Percentiles rank a stretch among this genome's conserved stretches.
phyloP scores from a whole-genome alignment of 2,888 invertebrate species.

The Eupithecia insigniata region DNA sequence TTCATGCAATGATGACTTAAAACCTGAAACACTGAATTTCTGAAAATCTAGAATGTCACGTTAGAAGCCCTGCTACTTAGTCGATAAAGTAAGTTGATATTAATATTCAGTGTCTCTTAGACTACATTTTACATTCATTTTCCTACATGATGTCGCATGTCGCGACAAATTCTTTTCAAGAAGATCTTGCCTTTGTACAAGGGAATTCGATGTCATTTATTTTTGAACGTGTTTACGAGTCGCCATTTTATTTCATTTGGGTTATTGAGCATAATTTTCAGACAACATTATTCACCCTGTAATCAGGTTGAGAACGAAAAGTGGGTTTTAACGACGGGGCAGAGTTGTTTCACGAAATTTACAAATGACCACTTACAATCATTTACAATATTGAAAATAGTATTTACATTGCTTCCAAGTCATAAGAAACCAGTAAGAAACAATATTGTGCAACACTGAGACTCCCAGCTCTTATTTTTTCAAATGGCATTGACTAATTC shows the following conservation, averaged over 20 bases:
- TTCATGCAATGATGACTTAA: neutral
- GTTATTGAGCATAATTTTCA: constrained; percentile 28
- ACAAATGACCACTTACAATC: neutral
- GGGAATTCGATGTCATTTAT: constrained; percentile 29
- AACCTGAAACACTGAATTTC: too few species aligned
- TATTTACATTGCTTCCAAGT: neutral
- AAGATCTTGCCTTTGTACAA: constrained; percentile 21
- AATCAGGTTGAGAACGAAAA: constrained; percentile 29
- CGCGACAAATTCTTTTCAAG: neutral
- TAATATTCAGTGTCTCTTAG: neutral
- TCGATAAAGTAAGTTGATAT: neutral
- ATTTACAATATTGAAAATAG: neutral
- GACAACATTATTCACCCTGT: constrained; percentile 26
- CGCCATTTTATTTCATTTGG: constrained; percentile 33
- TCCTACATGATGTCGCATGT: constrained; percentile 20
- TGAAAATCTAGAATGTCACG: neutral
- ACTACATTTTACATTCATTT: constrained; percentile 14
- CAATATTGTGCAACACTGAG: too few species aligned
- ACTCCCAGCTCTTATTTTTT: neutral
- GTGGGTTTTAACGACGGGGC: constrained; percentile 5
- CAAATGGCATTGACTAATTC: neutral
- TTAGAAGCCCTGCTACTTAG: neutral
- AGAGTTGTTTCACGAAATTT: constrained; percentile 11
- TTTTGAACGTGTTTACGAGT: constrained; percentile 29
- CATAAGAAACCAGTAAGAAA: too few species aligned